Evolutionary conservation across 1,140 invertebrate species (phyloP).

Genomic region (Saccostrea cuccullata): DNA sequence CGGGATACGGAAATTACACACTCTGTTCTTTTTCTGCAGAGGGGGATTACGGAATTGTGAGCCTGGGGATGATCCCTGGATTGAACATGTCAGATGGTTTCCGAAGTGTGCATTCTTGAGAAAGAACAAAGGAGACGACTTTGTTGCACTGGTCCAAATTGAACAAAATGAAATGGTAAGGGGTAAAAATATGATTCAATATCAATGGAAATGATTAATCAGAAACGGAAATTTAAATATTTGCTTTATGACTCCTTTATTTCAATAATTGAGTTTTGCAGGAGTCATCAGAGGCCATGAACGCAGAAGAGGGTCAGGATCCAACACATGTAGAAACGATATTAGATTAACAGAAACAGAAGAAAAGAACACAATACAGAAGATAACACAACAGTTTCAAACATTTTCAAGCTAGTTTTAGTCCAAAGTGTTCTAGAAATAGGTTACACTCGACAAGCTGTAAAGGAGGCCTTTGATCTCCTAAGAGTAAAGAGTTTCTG

Average conservation of each 20-base stretch:
- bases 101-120: constrained; percentile 23
- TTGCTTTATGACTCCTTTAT: too few species aligned
- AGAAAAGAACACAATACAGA: not conserved
- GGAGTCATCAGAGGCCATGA: not conserved
- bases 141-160: constrained; percentile 8
- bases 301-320: too few species aligned
- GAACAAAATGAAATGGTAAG: constrained; percentile 6
- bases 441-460: not conserved
- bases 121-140: constrained; percentile 28
- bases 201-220: too few species aligned
- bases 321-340: not conserved
- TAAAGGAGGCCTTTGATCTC: not conserved
- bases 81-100: constrained; percentile 37
- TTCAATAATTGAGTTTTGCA: not conserved
- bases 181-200: not conserved
- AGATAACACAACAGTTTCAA: not conserved
- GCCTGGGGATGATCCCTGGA: constrained; percentile 53
- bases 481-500: too few species aligned
- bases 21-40: constrained; percentile 39
- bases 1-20: constrained; percentile 44
- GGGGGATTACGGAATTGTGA: constrained; percentile 51
- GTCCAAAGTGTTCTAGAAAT: constrained; percentile 34
- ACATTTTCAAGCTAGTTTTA: not conserved
- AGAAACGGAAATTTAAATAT: too few species aligned
- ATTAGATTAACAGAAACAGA: not conserved